Evolutionary conservation across 2,888 invertebrate species (phyloP), one percentile per base, ranked within the genome.

Genomic region (Leucozona laternaria): DNA sequence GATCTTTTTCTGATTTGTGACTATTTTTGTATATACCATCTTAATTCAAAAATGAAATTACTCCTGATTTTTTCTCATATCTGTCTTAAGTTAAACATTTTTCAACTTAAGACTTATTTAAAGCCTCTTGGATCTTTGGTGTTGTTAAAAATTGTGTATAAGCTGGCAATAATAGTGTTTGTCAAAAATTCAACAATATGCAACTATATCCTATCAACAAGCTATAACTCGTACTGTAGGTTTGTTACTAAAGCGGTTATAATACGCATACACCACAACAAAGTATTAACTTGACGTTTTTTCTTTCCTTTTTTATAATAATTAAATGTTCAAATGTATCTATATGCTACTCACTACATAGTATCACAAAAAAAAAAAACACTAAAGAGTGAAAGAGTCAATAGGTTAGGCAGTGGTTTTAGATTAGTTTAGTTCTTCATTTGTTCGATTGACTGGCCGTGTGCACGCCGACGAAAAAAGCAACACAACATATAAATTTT

Each of bases 241-340:
- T 28, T 50, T 55, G 37, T 37, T 37, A 37, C 25, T 17, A 62
- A 43, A 25, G 43, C 2, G 43, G 43, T 22, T 43, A 43, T 43
- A 43, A 31, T 66, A 66, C 64, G 31, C 17, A 40, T 31, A 66
- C 45, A 45, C 64, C 5, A 20, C 20, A 50, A n/a, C 1, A 55
- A 10, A 50, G 34, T 31, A 17, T 28, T 53, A 34, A 25, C 31
- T 37, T 40, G 31, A 40, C 8, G 4, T 17, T 45, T 45, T 48
- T n/a, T 13, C 28, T 11, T 13, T 43, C 17, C 2, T 20, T 17
- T 45, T 31, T 45, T 58, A 15, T 57, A 57, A 25, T 45, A 57
- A 57, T 60, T 62, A 25, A 72, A 28, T 73, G 73, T 73, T 60
- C 34, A 48, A 50, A 73, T 73, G 50, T 73, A 58, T 73, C 73